Evolutionary conservation across 2,113 vertebrate species (phyloP).

Genomic region (Tetrao urogallus): DNA sequence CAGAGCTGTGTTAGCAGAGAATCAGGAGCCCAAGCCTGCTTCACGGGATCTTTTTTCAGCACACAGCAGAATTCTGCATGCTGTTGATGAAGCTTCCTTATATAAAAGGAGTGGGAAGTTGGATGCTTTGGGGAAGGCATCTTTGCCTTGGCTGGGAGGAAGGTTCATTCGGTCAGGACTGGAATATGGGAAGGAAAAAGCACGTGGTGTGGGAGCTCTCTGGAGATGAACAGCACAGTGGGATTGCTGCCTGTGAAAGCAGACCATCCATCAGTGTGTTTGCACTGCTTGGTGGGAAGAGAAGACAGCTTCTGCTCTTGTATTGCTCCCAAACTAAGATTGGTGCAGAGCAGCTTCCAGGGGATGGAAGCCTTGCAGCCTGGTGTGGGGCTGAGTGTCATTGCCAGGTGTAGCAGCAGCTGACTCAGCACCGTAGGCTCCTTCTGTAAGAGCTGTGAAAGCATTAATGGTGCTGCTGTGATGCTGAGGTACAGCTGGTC

Average conservation of each 20-base stretch:
- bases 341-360: not conserved
- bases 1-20: no score
- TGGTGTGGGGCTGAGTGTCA: no score
- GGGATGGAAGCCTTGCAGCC: not conserved
- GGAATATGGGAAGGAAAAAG: not conserved
- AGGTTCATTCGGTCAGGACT: not conserved
- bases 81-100: not conserved
- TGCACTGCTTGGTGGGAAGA: not conserved
- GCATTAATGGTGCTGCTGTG: not conserved
- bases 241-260: not conserved
- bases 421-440: no score
- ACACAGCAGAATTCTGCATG: rapidly evolving
- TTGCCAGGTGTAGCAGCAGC: no score
- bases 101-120: not conserved
- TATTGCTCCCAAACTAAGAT: not conserved
- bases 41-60: not conserved
- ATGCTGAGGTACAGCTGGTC: rapidly evolving
- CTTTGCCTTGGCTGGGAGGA: rapidly evolving
- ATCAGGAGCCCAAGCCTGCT: no score
- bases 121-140: rapidly evolving
- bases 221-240: not conserved
- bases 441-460: not conserved
- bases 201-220: no score
- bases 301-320: not conserved
- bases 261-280: rapidly evolving